Base-by-base conservation (phyloP, 2,888 invertebrate genomes). In the Nephrotoma flavescens region DNA sequence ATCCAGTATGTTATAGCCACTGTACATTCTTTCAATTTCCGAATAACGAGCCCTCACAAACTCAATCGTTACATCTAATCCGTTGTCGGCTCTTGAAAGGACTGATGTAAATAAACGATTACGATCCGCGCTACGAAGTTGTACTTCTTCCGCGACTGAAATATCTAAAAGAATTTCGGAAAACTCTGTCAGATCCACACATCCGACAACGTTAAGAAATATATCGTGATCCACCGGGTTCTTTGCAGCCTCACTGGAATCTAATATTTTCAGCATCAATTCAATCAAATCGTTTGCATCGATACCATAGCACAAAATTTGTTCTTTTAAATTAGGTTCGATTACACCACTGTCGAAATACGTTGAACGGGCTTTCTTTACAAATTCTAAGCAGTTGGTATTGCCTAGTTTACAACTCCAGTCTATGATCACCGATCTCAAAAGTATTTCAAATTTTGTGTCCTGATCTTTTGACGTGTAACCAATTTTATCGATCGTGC, bases 171-270 rank as follows among this genome's bases (percentile, higher is more conserved):
- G 2, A 57, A 0, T 15, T 15, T n/a, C n/a, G n/a, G 1, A 19
- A 57, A 57, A 57, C 6, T 57, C 6, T 0, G 15, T 15, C 15
- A 6, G 0, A 31, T 83, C n/a, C 11, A 6, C 7, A 41, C 96
- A 96, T 7, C 95, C 94, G 86, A 97, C 90, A 0, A 95, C 93
- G 0, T 92, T 91, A 84, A 95, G 92, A 0, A 96, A 90, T 15
- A 92, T 92, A 0, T 92, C 90, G 87, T 94, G 93, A 88, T 95
- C 94, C 0, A 94, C 93, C 7, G 94, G 93, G 87, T 94, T 93
- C 0, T 92, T 91, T 0, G 93, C 93, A 0, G 88, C 88, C 89
- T 95, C 94, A 87, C 91, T 91, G 0, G 92, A 11, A 7, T 86
- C 94, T 90, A 92, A 11, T 11, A 45, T 31, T 31, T 3, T 1